Conservation (phyloP, 2,888 invertebrate genomes). For the Drosophila fulvimacula region DNA sequence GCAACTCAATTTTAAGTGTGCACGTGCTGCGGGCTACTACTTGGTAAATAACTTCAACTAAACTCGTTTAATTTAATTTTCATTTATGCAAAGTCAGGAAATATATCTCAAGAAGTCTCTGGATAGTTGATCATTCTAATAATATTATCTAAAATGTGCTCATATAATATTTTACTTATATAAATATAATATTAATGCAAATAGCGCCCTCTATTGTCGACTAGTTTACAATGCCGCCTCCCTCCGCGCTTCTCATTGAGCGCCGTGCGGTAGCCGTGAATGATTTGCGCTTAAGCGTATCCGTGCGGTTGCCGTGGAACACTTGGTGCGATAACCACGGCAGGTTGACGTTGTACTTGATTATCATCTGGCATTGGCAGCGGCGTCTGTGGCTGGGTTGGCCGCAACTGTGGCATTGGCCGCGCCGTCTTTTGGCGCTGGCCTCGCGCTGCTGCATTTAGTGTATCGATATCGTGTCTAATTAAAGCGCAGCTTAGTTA, state of each 20-base stretch:
- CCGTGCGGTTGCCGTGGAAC: conserved; percentile 41
- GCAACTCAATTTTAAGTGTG: conserved; percentile 38
- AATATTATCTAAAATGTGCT: no score
- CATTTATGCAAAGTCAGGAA: background rate
- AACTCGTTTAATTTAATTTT: background rate
- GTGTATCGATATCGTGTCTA: conserved; percentile 72
- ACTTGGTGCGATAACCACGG: conserved; percentile 58
- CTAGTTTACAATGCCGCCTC: background rate
- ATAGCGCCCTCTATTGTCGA: background rate
- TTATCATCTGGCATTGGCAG: conserved; percentile 58
- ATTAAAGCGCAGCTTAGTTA: conserved; percentile 55
- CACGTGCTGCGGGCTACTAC: background rate
- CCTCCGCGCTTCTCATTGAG: conserved; percentile 7
- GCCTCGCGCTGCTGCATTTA: conserved; percentile 39
- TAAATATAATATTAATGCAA: background rate
- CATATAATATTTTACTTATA: no score
- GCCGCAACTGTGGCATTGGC: conserved; percentile 18
- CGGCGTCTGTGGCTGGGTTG: conserved; percentile 5
- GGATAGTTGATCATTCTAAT: no score
- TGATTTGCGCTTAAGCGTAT: conserved; percentile 49
- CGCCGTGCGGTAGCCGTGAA: conserved; percentile 35
- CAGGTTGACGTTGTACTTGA: conserved; percentile 66
- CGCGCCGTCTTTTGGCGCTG: conserved; percentile 38
- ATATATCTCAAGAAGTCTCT: background rate
- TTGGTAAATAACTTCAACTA: background rate